Evolutionary conservation across 2,888 invertebrate species (phyloP).

Genomic region (Lagria hirta): DNA sequence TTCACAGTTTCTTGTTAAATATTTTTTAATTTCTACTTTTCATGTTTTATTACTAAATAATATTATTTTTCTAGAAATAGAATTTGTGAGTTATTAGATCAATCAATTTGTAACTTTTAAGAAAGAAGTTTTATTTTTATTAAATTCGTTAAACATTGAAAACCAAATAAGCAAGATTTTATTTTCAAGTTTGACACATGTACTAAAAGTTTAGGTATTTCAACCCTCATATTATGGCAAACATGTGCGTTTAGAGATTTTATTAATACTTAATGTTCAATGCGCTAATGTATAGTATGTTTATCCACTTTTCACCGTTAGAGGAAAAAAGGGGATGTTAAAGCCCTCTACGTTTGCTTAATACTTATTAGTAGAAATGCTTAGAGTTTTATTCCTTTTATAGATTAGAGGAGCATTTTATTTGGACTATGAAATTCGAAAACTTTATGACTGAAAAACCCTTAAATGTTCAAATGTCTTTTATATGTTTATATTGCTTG

Average conservation of each 20-base stretch:
- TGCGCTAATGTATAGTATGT: slow-evolving; percentile 32
- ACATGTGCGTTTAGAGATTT: slow-evolving; percentile 45
- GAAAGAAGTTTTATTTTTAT: too few relatives aligned
- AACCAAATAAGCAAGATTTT: neutral
- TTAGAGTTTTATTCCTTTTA: slow-evolving; percentile 42
- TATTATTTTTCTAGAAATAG: too few relatives aligned
- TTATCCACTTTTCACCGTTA: slow-evolving; percentile 37
- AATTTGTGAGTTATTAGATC: too few relatives aligned
- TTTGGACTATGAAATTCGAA: slow-evolving; percentile 42
- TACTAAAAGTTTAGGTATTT: too few relatives aligned
- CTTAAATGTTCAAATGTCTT: slow-evolving; percentile 43
- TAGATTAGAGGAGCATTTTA: slow-evolving; percentile 41
- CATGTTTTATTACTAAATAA: too few relatives aligned
- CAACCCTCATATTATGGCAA: too few relatives aligned
- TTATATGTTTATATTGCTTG: slow-evolving; percentile 40
- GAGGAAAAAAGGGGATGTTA: slow-evolving; percentile 36
- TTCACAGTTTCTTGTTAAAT: too few relatives aligned
- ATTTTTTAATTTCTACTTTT: too few relatives aligned
- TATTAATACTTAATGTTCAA: slow-evolving; percentile 43
- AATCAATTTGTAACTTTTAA: too few relatives aligned
- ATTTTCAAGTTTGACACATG: too few relatives aligned
- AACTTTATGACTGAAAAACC: slow-evolving; percentile 43
- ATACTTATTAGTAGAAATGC: slow-evolving; percentile 41
- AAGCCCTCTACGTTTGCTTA: slow-evolving; percentile 38
- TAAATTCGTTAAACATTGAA: too few relatives aligned